phyloP scores from a whole-genome alignment of 2,797 vertebrate genomes.

The Emys orbicularis region DNA sequence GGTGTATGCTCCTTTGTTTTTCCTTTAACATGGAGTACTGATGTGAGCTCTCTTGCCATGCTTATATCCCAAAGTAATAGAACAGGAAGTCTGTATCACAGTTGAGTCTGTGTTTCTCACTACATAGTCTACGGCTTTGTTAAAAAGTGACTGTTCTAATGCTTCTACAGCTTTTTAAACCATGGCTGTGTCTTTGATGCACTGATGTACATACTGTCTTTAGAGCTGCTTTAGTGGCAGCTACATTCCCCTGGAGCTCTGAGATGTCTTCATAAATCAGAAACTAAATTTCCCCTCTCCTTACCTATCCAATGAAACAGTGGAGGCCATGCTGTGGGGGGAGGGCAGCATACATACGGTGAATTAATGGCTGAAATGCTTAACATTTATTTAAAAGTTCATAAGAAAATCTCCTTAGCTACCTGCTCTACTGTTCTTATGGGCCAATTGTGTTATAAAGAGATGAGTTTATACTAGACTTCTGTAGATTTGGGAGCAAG shows the following conservation, averaged over 20 bases:
- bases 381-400: neutral
- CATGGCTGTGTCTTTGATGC: neutral
- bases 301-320: neutral
- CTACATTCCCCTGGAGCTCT: neutral
- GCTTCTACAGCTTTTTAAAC: neutral
- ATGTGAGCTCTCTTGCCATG: fast-evolving
- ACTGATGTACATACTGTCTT: neutral
- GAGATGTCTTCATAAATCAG: neutral
- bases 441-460: neutral
- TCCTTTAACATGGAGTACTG: neutral
- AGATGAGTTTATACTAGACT: neutral
- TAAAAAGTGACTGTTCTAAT: neutral
- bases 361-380: neutral
- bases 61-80: fast-evolving
- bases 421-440: neutral
- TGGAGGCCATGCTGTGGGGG: too few relatives aligned
- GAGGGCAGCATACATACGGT: neutral
- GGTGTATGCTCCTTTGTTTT: fast-evolving
- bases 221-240: neutral
- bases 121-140: constrained; percentile 14
- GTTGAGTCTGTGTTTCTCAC: constrained; percentile 7
- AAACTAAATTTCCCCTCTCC: neutral
- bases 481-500: neutral
- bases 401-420: neutral
- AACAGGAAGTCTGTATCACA: constrained; percentile 8